phyloP scores from a whole-genome alignment of 1,140 invertebrate species.

The Choristoneura fumiferana region DNA sequence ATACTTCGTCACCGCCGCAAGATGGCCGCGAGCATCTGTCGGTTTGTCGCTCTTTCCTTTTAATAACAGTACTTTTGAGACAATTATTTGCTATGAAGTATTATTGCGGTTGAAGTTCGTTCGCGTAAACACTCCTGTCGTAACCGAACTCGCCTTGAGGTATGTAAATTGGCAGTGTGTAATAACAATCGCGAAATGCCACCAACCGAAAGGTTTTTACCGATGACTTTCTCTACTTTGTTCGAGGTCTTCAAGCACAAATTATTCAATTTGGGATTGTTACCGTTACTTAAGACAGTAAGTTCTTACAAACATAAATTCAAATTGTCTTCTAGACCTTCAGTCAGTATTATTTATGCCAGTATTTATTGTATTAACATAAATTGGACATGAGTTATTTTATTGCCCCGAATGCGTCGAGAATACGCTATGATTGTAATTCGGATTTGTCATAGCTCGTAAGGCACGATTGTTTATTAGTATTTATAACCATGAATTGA shows the following conservation, averaged over 20 bases:
- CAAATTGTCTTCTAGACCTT: slow-evolving; percentile 63
- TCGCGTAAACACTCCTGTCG: slow-evolving; percentile 58
- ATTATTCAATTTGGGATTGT: slow-evolving; percentile 39
- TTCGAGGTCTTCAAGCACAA: slow-evolving; percentile 25
- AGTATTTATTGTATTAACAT: slow-evolving; percentile 78
- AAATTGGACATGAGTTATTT: slow-evolving; percentile 78
- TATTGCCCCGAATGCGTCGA: slow-evolving; percentile 68
- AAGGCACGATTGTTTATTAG: slow-evolving; percentile 58
- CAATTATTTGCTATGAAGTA: slow-evolving; percentile 63
- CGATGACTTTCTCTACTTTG: background rate
- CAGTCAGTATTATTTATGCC: slow-evolving; percentile 69
- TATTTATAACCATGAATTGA: slow-evolving; percentile 13
- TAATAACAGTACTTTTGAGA: slow-evolving; percentile 61
- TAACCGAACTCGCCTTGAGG: slow-evolving; percentile 45
- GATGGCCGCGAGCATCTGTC: slow-evolving; percentile 75
- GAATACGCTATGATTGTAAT: slow-evolving; percentile 68
- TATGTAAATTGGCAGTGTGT: slow-evolving; percentile 45
- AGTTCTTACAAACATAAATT: slow-evolving; percentile 64
- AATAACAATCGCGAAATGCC: slow-evolving; percentile 7
- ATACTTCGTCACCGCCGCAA: slow-evolving; percentile 53
- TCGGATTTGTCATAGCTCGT: slow-evolving; percentile 74
- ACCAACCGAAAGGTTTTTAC: background rate
- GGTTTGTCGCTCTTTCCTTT: slow-evolving; percentile 68
- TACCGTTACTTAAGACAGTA: slow-evolving; percentile 36
- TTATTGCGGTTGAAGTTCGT: slow-evolving; percentile 56